Conservation (phyloP, 1,140 invertebrate genomes). For the Drosophila ananassae region DNA sequence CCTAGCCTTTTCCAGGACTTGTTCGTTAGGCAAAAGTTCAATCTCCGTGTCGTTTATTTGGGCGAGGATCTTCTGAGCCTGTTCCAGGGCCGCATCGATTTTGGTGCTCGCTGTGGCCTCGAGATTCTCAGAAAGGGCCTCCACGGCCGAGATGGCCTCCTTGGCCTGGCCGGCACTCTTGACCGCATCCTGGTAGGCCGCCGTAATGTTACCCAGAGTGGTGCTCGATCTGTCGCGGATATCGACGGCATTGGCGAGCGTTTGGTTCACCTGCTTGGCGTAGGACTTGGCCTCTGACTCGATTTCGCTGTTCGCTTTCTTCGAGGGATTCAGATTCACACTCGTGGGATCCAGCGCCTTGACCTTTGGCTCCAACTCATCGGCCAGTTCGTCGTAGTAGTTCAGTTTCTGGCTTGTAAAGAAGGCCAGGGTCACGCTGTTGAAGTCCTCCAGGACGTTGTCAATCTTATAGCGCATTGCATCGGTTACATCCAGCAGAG, state of each 20-base stretch:
- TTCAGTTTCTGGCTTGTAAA: constrained; percentile 91
- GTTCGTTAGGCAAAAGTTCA: constrained; percentile 85
- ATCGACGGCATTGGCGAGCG: constrained; percentile 85
- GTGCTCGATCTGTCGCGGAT: constrained; percentile 84
- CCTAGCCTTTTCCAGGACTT: constrained; percentile 87
- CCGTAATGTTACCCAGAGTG: constrained; percentile 86
- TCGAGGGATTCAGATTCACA: constrained; percentile 87
- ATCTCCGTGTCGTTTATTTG: constrained; percentile 84
- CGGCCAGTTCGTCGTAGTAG: constrained; percentile 89
- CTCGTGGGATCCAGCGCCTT: constrained; percentile 87
- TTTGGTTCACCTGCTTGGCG: constrained; percentile 86
- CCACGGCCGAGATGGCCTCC: constrained; percentile 88
- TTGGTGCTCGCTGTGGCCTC: constrained; percentile 89
- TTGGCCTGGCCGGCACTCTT: constrained; percentile 85
- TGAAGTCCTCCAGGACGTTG: constrained; percentile 89
- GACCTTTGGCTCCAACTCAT: constrained; percentile 88
- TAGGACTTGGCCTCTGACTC: constrained; percentile 86
- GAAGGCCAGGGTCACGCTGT: constrained; percentile 88
- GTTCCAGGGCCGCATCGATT: constrained; percentile 90
- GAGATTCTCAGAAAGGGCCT: constrained; percentile 87
- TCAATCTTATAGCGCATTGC: constrained; percentile 87
- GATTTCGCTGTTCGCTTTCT: constrained; percentile 86
- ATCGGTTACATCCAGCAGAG: constrained; percentile 94
- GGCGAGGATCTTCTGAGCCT: constrained; percentile 89
- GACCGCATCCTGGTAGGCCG: constrained; percentile 85